Evolutionary conservation across 35 echinoderm and acorn worm genomes (phyloP), one percentile per base, ranked within the genome.

Genomic region (Apostichopus japonicus): DNA sequence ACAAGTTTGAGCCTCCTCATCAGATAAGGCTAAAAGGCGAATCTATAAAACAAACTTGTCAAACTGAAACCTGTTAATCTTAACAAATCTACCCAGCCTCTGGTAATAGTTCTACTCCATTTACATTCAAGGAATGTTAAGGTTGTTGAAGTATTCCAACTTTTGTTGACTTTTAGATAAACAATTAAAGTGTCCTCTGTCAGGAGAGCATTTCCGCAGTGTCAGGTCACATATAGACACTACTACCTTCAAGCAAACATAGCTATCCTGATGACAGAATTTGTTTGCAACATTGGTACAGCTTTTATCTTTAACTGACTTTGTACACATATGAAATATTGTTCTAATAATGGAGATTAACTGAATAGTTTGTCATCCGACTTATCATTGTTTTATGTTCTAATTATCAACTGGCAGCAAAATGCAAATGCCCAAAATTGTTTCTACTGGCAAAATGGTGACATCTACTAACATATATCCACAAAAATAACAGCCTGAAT

Each of bases 31-130:
- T 54, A 84, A 56, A 55, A 57, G 81, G 54, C 57, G 54, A 84
- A 15, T 84, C 19, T 84, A 16, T 84, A 14, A 84, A 84, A 84
- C 81, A 84, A 84, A 84, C 81, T 84, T 59, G 19, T n/a, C 56
- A 57, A 13, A 21, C 10, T 55, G 81, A 84, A 58, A 17, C 24
- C 55, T 84, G 19, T 54, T 57, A 8, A 84, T 57, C 56, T 58
- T 57, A 58, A 55, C 17, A 55, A 84, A 57, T 57, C 55, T 7
- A 23, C 27, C 55, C 52, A 58, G 81, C 81, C 81, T 84, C 81
- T 84, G 81, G 81, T 84, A 59, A 84, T 23, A 84, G 51, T 57
- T 55, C 81, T 84, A 22, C 80, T 83, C 81, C 56, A 21, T 55
- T 84, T 80, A 58, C 81, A 24, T 13, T 84, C 22, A 23, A 54